Evolutionary conservation across 2,797 vertebrate genomes (phyloP).

Genomic region (Pristis pectinata): DNA sequence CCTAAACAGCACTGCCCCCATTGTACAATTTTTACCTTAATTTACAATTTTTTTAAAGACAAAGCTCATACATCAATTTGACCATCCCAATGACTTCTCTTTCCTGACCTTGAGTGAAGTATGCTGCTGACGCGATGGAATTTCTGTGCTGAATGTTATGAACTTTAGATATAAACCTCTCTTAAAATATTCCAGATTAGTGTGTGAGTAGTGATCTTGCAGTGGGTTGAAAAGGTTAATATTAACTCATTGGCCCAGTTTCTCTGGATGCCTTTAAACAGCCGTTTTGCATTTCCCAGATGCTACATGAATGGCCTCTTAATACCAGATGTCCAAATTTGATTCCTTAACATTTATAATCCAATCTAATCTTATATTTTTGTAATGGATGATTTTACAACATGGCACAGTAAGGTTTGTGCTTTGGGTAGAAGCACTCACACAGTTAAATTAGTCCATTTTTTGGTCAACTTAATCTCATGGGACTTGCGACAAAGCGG

Average conservation of each 20-base stretch:
- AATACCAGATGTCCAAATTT: background rate
- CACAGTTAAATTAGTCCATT: background rate
- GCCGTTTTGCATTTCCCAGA: background rate
- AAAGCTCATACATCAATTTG: background rate
- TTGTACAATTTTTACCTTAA: background rate
- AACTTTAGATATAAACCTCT: background rate
- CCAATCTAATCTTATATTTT: background rate
- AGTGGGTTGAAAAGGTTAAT: background rate
- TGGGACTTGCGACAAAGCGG: background rate
- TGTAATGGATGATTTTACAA: background rate
- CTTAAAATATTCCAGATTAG: background rate
- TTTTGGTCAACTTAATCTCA: slow-evolving; percentile 3
- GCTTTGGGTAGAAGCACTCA: background rate
- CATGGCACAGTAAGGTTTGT: background rate
- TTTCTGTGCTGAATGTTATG: background rate
- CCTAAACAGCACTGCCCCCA: background rate
- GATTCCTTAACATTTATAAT: background rate
- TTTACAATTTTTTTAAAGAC: background rate
- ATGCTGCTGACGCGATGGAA: background rate
- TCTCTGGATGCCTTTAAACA: background rate
- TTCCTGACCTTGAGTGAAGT: background rate
- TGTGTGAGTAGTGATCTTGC: background rate
- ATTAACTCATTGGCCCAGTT: background rate
- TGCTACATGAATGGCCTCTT: background rate
- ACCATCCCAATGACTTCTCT: background rate